Evolutionary conservation across 2,113 vertebrate species (phyloP).

Genomic region (Anarrhichthys ocellatus): DNA sequence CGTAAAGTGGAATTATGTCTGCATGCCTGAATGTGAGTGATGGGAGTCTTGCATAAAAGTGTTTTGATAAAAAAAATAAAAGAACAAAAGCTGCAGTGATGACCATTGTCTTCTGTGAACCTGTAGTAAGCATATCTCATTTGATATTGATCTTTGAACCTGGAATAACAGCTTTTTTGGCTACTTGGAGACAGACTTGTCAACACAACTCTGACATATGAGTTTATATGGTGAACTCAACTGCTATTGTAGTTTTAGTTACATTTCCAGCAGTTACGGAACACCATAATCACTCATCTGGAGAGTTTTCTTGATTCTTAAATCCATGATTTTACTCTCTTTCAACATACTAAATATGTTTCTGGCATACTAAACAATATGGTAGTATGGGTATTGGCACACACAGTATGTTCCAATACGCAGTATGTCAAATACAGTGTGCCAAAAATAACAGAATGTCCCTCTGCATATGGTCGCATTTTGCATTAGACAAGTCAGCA

Average conservation of each 20-base stretch:
- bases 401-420: not conserved
- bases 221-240: not conserved
- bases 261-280: not conserved
- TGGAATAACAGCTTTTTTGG: not conserved
- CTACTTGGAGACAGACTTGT: not conserved
- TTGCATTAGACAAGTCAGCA: too few species aligned
- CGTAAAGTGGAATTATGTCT: constrained; percentile 34
- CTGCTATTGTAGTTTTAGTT: not conserved
- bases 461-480: too few species aligned
- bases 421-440: not conserved
- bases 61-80: not conserved
- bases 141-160: not conserved
- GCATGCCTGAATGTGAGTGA: constrained; percentile 32
- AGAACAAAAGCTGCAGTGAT: not conserved
- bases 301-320: not conserved
- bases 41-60: not conserved
- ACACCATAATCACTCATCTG: not conserved
- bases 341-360: not conserved
- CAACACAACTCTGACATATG: not conserved
- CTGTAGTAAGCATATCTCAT: not conserved
- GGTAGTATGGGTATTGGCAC: not conserved
- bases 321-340: not conserved
- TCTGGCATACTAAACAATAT: not conserved
- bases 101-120: not conserved
- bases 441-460: not conserved